Percentiles rank a stretch among this genome's conserved stretches.
phyloP scores from a whole-genome alignment of 2,113 vertebrate species.

The Etheostoma spectabile region DNA sequence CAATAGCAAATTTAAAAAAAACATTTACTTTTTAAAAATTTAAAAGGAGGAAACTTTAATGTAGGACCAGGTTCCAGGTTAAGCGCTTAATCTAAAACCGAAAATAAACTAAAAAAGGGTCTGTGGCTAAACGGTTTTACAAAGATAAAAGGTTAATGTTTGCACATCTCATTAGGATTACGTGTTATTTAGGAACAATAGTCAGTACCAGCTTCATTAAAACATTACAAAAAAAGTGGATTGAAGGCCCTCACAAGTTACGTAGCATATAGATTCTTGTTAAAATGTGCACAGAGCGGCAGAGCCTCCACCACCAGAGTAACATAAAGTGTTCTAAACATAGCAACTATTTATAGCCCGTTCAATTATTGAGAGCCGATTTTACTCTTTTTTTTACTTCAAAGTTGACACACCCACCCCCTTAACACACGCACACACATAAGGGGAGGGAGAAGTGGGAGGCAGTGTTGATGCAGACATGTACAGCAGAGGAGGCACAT shows the following conservation, averaged over 20 bases:
- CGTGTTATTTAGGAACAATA: too few species aligned
- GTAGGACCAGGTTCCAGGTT: neutral
- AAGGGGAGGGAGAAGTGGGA: neutral
- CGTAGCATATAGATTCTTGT: neutral
- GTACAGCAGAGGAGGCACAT: constrained; percentile 3
- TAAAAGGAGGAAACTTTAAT: too few species aligned
- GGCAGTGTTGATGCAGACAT: constrained; percentile 11
- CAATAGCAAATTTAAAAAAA: too few species aligned
- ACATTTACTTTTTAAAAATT: too few species aligned
- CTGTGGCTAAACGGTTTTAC: too few species aligned
- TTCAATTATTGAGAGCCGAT: constrained; percentile 53
- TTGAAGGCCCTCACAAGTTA: neutral
- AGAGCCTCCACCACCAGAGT: constrained; percentile 19
- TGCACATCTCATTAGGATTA: too few species aligned
- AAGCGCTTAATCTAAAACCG: neutral
- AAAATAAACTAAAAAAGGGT: too few species aligned
- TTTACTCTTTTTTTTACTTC: constrained; percentile 46
- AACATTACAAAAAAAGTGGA: neutral
- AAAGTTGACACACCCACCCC: constrained; percentile 18
- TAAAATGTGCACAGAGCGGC: neutral
- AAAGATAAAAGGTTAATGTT: too few species aligned
- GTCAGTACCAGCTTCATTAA: neutral
- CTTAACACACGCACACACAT: neutral
- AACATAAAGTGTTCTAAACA: constrained; percentile 71
- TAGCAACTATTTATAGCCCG: constrained; percentile 67